Evolutionary conservation across 2,113 vertebrate genomes (phyloP).

Genomic region (Bubo bubo): DNA sequence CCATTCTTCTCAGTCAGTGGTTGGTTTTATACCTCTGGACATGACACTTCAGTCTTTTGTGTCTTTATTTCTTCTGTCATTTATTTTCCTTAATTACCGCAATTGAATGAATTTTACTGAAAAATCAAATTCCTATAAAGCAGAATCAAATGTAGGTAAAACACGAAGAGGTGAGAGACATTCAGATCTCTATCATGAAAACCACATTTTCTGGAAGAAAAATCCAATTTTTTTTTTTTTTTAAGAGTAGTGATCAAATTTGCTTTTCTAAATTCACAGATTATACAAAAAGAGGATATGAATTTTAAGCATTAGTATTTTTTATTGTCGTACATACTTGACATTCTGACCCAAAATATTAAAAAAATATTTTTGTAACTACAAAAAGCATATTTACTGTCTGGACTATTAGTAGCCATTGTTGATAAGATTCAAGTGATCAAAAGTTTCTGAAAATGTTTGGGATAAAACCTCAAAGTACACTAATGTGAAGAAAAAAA

Average conservation of each 20-base stretch:
- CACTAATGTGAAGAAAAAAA: too few relatives aligned
- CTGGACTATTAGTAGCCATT: too few relatives aligned
- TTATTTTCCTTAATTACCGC: not conserved
- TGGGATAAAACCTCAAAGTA: too few relatives aligned
- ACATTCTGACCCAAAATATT: not conserved
- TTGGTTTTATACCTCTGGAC: not conserved
- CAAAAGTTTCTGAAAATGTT: too few relatives aligned
- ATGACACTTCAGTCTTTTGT: not conserved
- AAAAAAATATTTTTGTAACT: not conserved
- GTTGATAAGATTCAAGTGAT: too few relatives aligned
- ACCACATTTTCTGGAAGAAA: not conserved
- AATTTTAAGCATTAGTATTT: not conserved
- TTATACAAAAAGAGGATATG: not conserved
- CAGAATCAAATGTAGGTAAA: not conserved
- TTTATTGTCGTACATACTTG: not conserved
- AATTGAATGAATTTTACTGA: not conserved
- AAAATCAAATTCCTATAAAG: not conserved
- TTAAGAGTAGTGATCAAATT: not conserved
- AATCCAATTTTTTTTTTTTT: not conserved
- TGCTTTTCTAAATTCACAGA: not conserved
- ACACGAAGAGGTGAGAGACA: too few relatives aligned
- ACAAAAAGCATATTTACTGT: too few relatives aligned
- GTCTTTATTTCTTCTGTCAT: not conserved
- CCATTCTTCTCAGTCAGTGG: rapidly evolving
- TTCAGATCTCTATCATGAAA: not conserved